Conservation (phyloP, 2,888 invertebrate genomes). For the Amphiduros pacificus region DNA sequence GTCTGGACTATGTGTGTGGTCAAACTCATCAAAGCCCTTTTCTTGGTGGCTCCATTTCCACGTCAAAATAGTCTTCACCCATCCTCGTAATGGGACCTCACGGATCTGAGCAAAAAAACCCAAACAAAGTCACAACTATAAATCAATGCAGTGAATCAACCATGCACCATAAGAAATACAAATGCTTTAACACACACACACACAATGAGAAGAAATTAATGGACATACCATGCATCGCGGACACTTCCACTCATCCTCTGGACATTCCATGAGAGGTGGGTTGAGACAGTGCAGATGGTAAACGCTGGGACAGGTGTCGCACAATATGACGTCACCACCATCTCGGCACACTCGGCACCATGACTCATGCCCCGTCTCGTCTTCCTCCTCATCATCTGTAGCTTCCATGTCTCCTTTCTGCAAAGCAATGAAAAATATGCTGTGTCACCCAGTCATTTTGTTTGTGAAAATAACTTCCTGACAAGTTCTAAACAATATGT, state of each 20-base stretch:
- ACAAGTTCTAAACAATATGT: no score
- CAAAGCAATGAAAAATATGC: constrained; percentile 1
- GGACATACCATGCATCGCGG: constrained; percentile 35
- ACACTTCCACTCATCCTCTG: constrained; percentile 39
- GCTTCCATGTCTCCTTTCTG: constrained; percentile 15
- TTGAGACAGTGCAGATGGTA: constrained; percentile 34
- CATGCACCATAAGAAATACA: no score
- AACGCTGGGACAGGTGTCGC: constrained; percentile 34
- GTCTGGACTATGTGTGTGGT: constrained; percentile 33
- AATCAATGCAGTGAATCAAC: constrained; percentile 1
- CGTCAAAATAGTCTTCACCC: constrained; percentile 27
- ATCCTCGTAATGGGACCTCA: constrained; percentile 28
- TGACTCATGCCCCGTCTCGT: constrained; percentile 9
- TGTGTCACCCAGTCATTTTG: background rate
- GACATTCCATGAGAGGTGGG: constrained; percentile 30
- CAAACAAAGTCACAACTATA: background rate
- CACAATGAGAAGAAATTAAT: no score
- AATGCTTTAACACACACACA: no score
- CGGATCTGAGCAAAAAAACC: constrained; percentile 18
- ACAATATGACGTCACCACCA: constrained; percentile 34
- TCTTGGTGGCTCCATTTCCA: constrained; percentile 34
- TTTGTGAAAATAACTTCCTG: no score
- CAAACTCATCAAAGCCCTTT: constrained; percentile 26
- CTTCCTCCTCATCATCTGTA: constrained; percentile 7
- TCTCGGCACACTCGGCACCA: constrained; percentile 28